Evolutionary conservation across 2,797 vertebrate genomes (phyloP), one percentile per base, ranked within the genome.

Genomic region (Myotis myotis): DNA sequence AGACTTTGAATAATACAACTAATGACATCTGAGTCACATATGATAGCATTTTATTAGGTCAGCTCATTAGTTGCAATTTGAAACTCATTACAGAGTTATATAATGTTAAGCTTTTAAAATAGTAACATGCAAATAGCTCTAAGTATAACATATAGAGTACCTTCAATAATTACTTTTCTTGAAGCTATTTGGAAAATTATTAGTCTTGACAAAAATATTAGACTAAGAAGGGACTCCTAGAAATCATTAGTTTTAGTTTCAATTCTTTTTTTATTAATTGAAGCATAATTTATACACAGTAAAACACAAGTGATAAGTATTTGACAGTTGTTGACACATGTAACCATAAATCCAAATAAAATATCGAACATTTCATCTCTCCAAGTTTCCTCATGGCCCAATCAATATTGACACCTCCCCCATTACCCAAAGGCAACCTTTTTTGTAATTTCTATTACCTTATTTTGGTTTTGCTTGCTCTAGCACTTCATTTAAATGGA

Each of bases 61-160:
- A 75, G 12, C 30, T 91, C 23, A 81, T 89, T 88, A 90, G 22
- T 30, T 89, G 36, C 19, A 87, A 66, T 64, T 80, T 70, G 23
- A 93, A 93, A 74, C 1, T 95, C 33, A 86, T 79, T 93, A 92
- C 84, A 79, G 28, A 72, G 12, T 51, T 60, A 82, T 71, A 15
- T 41, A 78, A n/a, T 86, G n/a, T 88, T 80, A 83, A 71, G 36
- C 55, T 97, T 94, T 87, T 74, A 87, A 83, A 80, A 81, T 0
- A 51, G 10, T 79, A 85, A 60, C 13, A 62, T 79, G 41, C 33
- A 95, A 87, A 75, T 94, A 49, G 16, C n/a, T 79, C 8, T 66
- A 75, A 74, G 22, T 60, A 8, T 60, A 41, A 53, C 22, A 19
- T 62, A 9, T 17, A 62, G 30, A 79, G 4, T 72, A 53, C 3